phyloP scores from a whole-genome alignment of 2,888 invertebrate species.

The Apantesis nais region DNA sequence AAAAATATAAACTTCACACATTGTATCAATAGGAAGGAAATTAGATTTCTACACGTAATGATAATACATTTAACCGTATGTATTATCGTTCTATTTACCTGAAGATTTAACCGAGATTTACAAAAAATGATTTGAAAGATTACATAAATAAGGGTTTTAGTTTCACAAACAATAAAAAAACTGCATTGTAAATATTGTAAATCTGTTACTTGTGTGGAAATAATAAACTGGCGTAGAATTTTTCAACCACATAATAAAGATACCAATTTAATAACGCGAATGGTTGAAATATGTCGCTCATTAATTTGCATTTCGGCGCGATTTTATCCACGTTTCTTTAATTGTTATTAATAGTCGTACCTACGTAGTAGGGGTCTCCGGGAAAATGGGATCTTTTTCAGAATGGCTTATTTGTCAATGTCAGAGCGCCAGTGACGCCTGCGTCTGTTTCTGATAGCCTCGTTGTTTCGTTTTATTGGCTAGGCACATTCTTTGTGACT shows the following conservation, averaged over 20 bases:
- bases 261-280: slow-evolving; percentile 40
- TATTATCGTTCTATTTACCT: slow-evolving; percentile 9
- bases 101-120: neutral
- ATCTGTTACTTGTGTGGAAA: neutral
- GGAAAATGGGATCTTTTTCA: slow-evolving; percentile 75
- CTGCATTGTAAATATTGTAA: neutral
- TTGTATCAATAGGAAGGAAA: slow-evolving; percentile 40
- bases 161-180: neutral
- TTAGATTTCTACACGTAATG: slow-evolving; percentile 35
- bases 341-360: slow-evolving; percentile 57
- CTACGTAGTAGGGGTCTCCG: slow-evolving; percentile 65
- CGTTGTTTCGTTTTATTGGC: slow-evolving; percentile 76
- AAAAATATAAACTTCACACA: slow-evolving; percentile 48
- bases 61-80: slow-evolving; percentile 31
- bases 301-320: slow-evolving; percentile 48
- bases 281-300: slow-evolving; percentile 40
- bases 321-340: slow-evolving; percentile 45
- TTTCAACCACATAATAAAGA: slow-evolving; percentile 30
- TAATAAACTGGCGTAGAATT: neutral
- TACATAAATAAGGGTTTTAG: neutral
- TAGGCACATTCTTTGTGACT: slow-evolving; percentile 58
- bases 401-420: slow-evolving; percentile 80
- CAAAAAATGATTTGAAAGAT: neutral
- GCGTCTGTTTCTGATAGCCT: slow-evolving; percentile 76
- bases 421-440: slow-evolving; percentile 70